These are phyloP conservation scores for Haemorhous mexicanus DNA, from an alignment of 2,113 vertebrate genomes.

Conservation along the genomic window DNA sequence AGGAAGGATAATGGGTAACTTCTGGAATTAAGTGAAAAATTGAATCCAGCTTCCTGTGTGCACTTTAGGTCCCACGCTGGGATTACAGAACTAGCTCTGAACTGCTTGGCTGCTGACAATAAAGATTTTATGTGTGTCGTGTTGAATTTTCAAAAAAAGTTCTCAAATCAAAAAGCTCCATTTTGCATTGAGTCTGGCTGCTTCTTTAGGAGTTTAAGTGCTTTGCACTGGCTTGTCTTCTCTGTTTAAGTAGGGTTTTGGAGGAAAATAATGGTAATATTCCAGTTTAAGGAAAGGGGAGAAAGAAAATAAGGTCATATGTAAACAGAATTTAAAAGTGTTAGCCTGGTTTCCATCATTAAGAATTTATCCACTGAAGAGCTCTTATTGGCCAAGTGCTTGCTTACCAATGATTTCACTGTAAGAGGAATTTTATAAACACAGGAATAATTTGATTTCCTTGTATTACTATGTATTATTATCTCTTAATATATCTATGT, in stretches of 20 bases:
- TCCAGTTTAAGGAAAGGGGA: background rate
- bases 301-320: constrained; percentile 24
- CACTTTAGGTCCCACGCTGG: constrained; percentile 42
- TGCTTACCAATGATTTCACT: background rate
- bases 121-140: constrained; percentile 65
- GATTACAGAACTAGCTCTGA: constrained; percentile 54
- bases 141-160: constrained; percentile 57
- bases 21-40: constrained; percentile 68
- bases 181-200: constrained; percentile 29
- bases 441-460: background rate
- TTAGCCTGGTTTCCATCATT: constrained; percentile 35
- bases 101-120: constrained; percentile 38
- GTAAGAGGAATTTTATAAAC: background rate
- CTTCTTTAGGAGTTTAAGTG: constrained; percentile 66
- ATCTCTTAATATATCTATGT: background rate
- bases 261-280: constrained; percentile 1
- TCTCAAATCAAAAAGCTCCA: constrained; percentile 48
- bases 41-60: constrained; percentile 57
- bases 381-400: background rate
- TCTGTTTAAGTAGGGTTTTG: background rate
- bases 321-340: constrained; percentile 33
- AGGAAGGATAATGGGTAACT: constrained; percentile 66
- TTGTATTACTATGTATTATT: background rate
- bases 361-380: constrained; percentile 37
- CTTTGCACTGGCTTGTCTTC: constrained; percentile 10